A percentile compares a stretch with the other conserved stretches of the same genome.
These are phyloP conservation scores for Enteromius afrohamiltoni DNA, from an alignment of 2,797 vertebrate species.

Conservation along the genomic window DNA sequence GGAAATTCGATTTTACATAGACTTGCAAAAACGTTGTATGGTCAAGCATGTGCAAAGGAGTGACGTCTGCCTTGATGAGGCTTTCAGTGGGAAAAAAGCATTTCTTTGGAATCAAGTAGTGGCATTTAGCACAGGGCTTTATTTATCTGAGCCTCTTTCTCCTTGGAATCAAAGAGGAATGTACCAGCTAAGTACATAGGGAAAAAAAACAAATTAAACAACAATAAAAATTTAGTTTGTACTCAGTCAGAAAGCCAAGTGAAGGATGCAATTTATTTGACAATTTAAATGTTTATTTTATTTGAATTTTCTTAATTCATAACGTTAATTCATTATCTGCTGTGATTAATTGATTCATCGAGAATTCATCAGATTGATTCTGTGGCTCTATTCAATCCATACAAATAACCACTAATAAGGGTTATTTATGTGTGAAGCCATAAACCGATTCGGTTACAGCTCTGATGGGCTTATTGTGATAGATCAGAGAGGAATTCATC, in stretches of 20 bases:
- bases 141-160: slow-evolving; percentile 21
- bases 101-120: background rate
- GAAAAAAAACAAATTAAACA: too few species aligned
- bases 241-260: background rate
- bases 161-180: slow-evolving; percentile 22
- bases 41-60: background rate
- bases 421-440: background rate
- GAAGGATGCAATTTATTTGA: background rate
- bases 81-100: background rate
- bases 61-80: background rate
- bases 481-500: background rate
- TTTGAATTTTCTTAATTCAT: too few species aligned
- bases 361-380: background rate
- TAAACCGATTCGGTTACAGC: background rate
- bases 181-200: background rate
- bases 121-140: slow-evolving; percentile 6
- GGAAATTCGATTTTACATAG: slow-evolving; percentile 7
- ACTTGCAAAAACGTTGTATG: slow-evolving; percentile 17
- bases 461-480: background rate
- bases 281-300: background rate
- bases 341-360: background rate
- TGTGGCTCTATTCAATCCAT: background rate
- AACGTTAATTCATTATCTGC: background rate
- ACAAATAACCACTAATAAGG: background rate
- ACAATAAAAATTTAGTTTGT: background rate